A percentile compares a stretch with the other conserved stretches of the same genome.
Conservation (phyloP, 2,113 vertebrate genomes). For the Promerops cafer region DNA sequence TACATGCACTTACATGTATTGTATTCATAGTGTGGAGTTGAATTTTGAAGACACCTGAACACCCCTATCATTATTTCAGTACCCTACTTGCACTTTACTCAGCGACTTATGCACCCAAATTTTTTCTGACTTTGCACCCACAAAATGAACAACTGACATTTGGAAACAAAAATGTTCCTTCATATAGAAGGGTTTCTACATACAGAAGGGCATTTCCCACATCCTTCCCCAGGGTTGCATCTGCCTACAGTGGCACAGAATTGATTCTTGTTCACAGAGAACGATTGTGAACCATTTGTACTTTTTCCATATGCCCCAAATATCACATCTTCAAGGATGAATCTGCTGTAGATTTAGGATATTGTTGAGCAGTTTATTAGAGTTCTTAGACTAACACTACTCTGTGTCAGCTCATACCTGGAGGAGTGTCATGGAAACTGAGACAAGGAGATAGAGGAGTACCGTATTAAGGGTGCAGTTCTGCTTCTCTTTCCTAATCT, state of each 20-base stretch:
- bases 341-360: background rate
- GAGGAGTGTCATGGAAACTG: too few relatives aligned
- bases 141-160: background rate
- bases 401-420: background rate
- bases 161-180: background rate
- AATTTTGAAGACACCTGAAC: background rate
- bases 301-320: background rate
- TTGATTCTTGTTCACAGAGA: background rate
- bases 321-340: background rate
- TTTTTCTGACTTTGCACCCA: background rate
- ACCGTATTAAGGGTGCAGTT: background rate
- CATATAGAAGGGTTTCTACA: background rate
- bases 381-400: background rate
- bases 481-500: background rate
- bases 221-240: background rate
- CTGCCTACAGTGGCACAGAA: background rate
- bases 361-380: background rate
- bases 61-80: background rate
- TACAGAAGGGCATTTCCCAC: background rate
- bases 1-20: background rate
- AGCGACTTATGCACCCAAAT: accelerated
- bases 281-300: background rate
- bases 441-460: background rate
- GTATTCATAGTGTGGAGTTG: background rate
- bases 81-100: background rate